Base-by-base conservation (phyloP, 2,797 vertebrate genomes). In the Oophaga sylvatica region DNA sequence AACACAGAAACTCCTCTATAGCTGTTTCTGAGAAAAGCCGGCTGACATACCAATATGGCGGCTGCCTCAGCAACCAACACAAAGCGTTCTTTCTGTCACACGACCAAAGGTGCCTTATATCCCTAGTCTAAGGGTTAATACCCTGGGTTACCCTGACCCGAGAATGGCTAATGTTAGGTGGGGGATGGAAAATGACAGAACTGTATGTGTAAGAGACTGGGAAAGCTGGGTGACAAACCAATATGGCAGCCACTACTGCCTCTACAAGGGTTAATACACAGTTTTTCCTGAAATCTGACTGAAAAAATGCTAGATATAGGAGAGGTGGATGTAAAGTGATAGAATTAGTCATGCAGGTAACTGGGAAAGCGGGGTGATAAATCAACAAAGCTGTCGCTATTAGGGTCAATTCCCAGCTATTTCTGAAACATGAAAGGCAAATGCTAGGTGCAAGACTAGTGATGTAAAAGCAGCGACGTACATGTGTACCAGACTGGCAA, bases 211-310 rank as follows among this genome's bases (percentile, higher is more conserved):
- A 68, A n/a, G 67, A 68, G 15, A 16, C 26, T 67, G 13, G 67
- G 67, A 68, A 68, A 68, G 67, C 67, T 68, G 67, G 67, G 67
- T 70, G 67, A 70, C 29, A 70, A 31, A 70, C 29, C 29, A 70
- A 17, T 35, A 35, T 70, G 15, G 15, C 67, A 16, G 26, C 29
- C 67, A 17, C 29, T 31, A 31, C 67, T 70, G 13, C 29, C 15
- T 31, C 4, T 4, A 7, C 16, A 35, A 35, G 68, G 16, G 68
- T 41, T 41, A 41, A 41, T 41, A 41, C 35, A 41, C 35, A 71
- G 29, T 29, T 35, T 70, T 70, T 70, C 26, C 29, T 41, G 15
- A 59, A 59, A 15, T 15, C 9, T 17, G 8, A 71, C 8, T 41
- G 35, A 6, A 17, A 7, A 31, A 35, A 70, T 35, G 15, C 67